phyloP scores from a whole-genome alignment of 2,113 vertebrate genomes.

The Echinops telfairi region DNA sequence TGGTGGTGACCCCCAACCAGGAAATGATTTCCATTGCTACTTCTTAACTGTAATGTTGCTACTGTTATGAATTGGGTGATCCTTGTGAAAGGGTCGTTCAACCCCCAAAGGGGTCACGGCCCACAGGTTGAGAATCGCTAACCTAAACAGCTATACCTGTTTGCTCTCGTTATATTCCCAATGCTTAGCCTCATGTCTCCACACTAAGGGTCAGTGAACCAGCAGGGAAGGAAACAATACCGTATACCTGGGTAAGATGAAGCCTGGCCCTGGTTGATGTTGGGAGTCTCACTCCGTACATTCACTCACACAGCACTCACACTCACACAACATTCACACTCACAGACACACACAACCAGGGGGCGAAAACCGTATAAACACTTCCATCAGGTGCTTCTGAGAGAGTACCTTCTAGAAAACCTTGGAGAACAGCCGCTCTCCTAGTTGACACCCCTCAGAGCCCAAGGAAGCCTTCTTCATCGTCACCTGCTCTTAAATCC shows the following conservation, averaged over 20 bases:
- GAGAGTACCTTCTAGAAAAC: neutral
- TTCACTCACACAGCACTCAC: fast-evolving
- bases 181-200: neutral
- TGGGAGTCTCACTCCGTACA: neutral
- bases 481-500: neutral
- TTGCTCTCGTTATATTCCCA: neutral
- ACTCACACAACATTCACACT: neutral
- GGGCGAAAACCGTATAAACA: too few species aligned
- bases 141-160: neutral
- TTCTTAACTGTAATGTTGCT: too few species aligned
- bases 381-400: too few species aligned
- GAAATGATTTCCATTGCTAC: too few species aligned
- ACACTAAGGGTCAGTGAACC: neutral
- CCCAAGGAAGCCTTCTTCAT: neutral
- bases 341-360: too few species aligned
- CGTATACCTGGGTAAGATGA: neutral
- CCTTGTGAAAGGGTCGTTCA: too few species aligned
- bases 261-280: neutral
- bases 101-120: too few species aligned
- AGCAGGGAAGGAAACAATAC: neutral
- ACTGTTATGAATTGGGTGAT: too few species aligned
- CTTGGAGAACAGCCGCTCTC: neutral
- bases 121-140: too few species aligned
- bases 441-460: conserved; percentile 16
- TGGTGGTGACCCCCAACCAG: too few species aligned